Percentiles rank a stretch among this genome's conserved stretches.
Conservation (phyloP, 2,797 vertebrate species). For the Onychomys leucogaster region DNA sequence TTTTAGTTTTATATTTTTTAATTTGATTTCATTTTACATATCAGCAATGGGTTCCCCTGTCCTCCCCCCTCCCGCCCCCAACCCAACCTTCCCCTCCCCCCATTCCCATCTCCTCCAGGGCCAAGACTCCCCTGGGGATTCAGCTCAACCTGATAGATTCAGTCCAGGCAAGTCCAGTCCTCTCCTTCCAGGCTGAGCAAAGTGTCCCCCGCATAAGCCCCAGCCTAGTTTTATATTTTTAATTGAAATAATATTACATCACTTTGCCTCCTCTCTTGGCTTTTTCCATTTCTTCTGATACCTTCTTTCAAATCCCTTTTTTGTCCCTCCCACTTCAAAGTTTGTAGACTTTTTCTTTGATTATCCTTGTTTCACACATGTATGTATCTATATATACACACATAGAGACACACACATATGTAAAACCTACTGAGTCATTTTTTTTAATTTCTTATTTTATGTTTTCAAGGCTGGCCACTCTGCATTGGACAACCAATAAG, state of each 20-base stretch:
- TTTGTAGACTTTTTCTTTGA: not conserved
- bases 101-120: too few relatives aligned
- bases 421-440: not conserved
- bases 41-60: too few relatives aligned
- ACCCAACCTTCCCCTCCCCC: too few relatives aligned
- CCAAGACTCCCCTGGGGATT: too few relatives aligned
- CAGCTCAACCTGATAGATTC: too few relatives aligned
- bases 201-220: too few relatives aligned
- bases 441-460: not conserved
- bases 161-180: too few relatives aligned
- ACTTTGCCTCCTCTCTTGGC: not conserved
- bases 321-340: not conserved
- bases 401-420: not conserved
- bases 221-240: not conserved
- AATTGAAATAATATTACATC: not conserved
- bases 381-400: not conserved
- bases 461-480: not conserved
- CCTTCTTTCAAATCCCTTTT: not conserved
- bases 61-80: too few relatives aligned
- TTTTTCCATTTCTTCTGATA: not conserved
- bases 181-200: too few relatives aligned
- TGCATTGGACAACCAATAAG: too few relatives aligned
- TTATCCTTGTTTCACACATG: not conserved
- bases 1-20: not conserved
- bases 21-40: too few relatives aligned